A percentile compares a stretch with the other conserved stretches of the same genome.
Conservation (phyloP, 2,888 invertebrate species). For the Dryomyza anilis region DNA sequence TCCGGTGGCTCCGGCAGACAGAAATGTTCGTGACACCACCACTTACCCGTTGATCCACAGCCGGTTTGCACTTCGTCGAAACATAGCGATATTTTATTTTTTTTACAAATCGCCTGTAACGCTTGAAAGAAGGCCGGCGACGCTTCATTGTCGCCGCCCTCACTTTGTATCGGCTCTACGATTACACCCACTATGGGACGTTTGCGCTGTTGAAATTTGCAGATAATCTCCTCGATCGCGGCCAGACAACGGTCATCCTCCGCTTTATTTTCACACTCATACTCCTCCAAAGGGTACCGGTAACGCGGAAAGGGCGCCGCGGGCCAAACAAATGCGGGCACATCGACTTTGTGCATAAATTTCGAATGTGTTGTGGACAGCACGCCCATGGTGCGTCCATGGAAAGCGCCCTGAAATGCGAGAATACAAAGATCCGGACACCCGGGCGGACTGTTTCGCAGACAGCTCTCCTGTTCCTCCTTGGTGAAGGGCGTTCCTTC, state of each 20-base stretch:
- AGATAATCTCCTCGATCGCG: constrained; percentile 72
- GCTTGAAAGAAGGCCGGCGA: constrained; percentile 83
- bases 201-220: constrained; percentile 68
- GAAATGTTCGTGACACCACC: constrained; percentile 95
- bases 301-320: constrained; percentile 84
- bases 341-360: constrained; percentile 88
- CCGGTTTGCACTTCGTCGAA: constrained; percentile 97
- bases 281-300: constrained; percentile 84
- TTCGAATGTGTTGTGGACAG: constrained; percentile 87
- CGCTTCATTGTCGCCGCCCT: constrained; percentile 92
- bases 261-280: constrained; percentile 73
- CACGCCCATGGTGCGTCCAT: constrained; percentile 86
- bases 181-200: constrained; percentile 85
- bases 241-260: constrained; percentile 76
- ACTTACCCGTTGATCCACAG: constrained; percentile 89
- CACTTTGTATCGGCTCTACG: constrained; percentile 91
- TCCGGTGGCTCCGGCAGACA: constrained; percentile 82
- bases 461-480: constrained; percentile 76
- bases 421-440: constrained; percentile 65
- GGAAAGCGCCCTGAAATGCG: constrained; percentile 77
- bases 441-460: constrained; percentile 83
- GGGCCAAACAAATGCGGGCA: constrained; percentile 92
- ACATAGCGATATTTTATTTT: constrained; percentile 75
- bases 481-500: constrained; percentile 69
- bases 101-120: constrained; percentile 76